Evolutionary conservation across 2,797 vertebrate species (phyloP).

Genomic region (Sylvilagus floridanus): DNA sequence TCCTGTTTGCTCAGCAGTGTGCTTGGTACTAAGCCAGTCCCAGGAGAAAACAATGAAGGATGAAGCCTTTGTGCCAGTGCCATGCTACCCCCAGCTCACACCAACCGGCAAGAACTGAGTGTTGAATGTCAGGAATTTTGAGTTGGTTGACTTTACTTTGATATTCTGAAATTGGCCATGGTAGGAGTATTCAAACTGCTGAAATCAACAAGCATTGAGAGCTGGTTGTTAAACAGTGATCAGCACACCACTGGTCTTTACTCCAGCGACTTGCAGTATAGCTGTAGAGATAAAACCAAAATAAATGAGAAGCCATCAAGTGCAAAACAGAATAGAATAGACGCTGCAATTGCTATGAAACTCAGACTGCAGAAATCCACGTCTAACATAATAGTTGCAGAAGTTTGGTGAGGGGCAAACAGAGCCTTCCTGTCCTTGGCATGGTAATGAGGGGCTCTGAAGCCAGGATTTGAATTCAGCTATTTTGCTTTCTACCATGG

Average conservation of each 20-base stretch:
- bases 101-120: not conserved
- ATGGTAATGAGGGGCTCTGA: not conserved
- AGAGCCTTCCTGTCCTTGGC: not conserved
- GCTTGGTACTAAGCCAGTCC: not conserved
- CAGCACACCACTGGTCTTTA: not conserved
- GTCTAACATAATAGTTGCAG: not conserved
- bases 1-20: not conserved
- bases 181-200: not conserved
- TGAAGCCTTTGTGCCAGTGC: not conserved
- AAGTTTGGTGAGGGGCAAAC: not conserved
- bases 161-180: not conserved
- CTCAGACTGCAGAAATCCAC: not conserved
- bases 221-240: not conserved
- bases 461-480: not conserved
- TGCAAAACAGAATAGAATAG: not conserved
- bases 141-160: slow-evolving; percentile 29
- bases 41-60: not conserved
- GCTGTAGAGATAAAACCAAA: not conserved
- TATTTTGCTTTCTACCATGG: not conserved
- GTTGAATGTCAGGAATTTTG: slow-evolving; percentile 20
- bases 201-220: slow-evolving; percentile 8
- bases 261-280: not conserved
- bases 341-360: not conserved
- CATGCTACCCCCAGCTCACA: not conserved
- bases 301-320: not conserved